Conservation (phyloP, 2,113 vertebrate genomes). For the Speoplatyrhinus poulsoni region DNA sequence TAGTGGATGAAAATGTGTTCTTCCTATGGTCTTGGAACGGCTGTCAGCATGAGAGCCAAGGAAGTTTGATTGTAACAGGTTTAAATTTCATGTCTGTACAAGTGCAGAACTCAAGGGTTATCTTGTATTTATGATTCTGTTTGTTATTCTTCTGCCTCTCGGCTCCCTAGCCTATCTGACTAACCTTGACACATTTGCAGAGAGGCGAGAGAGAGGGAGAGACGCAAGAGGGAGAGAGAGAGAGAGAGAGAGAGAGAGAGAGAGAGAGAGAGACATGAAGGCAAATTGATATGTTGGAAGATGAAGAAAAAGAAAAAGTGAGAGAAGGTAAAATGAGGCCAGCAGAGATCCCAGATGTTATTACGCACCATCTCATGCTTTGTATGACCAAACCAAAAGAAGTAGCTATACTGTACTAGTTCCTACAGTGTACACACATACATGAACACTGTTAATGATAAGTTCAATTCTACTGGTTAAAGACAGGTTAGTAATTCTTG, state of each 20-base stretch:
- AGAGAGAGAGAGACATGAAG: neutral
- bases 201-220: neutral
- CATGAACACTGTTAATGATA: neutral
- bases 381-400: neutral
- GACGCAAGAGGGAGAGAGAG: neutral
- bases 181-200: constrained; percentile 56
- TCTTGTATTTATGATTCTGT: constrained; percentile 58
- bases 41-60: constrained; percentile 16
- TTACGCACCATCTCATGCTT: constrained; percentile 2
- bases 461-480: neutral
- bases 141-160: constrained; percentile 49
- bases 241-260: constrained; percentile 11
- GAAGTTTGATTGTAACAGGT: constrained; percentile 46
- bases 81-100: constrained; percentile 43
- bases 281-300: constrained; percentile 7
- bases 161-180: constrained; percentile 31
- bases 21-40: constrained; percentile 28
- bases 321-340: neutral
- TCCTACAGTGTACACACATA: neutral
- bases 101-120: constrained; percentile 31
- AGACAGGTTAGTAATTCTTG: neutral
- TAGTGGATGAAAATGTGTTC: neutral
- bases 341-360: neutral
- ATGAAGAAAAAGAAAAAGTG: constrained; percentile 2
- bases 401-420: neutral